Evolutionary conservation across 2,113 vertebrate species (phyloP), one percentile per base, ranked within the genome.

Genomic region (Oryzias melastigma): DNA sequence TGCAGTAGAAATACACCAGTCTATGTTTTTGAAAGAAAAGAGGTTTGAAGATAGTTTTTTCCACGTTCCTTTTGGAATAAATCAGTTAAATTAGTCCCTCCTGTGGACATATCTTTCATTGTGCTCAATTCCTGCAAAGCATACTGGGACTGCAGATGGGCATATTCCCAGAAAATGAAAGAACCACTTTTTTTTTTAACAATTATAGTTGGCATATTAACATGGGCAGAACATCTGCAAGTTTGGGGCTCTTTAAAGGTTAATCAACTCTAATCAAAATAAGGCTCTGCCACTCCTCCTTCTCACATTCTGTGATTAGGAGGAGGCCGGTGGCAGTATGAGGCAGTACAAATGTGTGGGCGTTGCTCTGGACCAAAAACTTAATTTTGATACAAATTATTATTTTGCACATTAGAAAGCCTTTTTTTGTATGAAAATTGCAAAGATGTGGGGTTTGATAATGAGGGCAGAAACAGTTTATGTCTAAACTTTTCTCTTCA

Each of bases 1-100:
- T 72, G 80, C 87, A 83, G 69, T 61, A 68, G 71, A 80, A 80
- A 85, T 79, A 64, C 71, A 84, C 77, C 78, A 77, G 73, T 71
- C 55, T 40, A 68, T 69, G 64, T 71, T 83, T 82, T 74, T 84
- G 18, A 77, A 55, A 78, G 72, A 82, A 54, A 78, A 50, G 66
- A 78, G 71, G 82, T 67, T 41, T 22, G 42, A 58, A 41, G 40
- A 59, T 77, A 77, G 62, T 68, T 78, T 77, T 78, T 71, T 82
- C 35, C 4, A 1, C 10, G 35, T 3, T 35, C 10, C 71, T 85
- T 60, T 4, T n/a, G 70, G 52, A 78, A 81, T 81, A 84, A 86
- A 86, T 84, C 82, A 75, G 53, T 62, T 83, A 62, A 65, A 82
- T 80, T 71, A 35, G 35, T 35, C 35, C 8, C 35, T 35, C 25